Base-by-base conservation (phyloP, 2,113 vertebrate genomes). In the Phaethornis superciliosus region DNA sequence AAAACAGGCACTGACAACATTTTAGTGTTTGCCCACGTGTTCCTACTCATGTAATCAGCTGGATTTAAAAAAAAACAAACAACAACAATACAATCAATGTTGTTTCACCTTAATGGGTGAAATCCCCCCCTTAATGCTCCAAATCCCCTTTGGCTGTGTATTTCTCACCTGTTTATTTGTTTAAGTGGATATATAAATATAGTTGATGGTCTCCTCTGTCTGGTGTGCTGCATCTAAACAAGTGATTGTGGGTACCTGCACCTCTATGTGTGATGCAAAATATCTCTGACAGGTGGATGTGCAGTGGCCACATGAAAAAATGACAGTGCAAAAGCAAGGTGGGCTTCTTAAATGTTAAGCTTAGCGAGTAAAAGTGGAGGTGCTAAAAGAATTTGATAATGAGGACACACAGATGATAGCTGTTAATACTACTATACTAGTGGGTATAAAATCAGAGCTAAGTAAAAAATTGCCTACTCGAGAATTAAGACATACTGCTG, bases 321-420 rank as follows among this genome's bases (percentile, higher is more conserved):
- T 1, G 40, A 83, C 91, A 88, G 71, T 32, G 88, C 30, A 78
- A 84, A 91, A 51, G 64, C 72, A 86, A 94, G 90, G 82, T 81
- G 85, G 80, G 67, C 54, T 96, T 95, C 88, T 78, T 40, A 85
- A 86, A 91, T 72, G 82, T 65, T 84, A 88, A 69, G 60, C 88
- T 88, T 75, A 54, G 46, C 68, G 65, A 92, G 69, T 60, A 71
- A 40, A 40, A 78, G 64, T 0, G 4, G 85, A 97, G 85, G 92
- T 85, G 88, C 88, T 91, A 88, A 86, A 91, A 78, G 44, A 93
- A 94, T 88, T 83, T 51, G 88, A 21, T 95, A 93, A 95, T n/a
- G 94, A 90, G 88, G 94, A 91, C 82, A 35, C 82, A 69, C 10
- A n/a, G 82, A 94, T 90, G 94, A 93, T 93, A 97, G 94, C 76